Conservation (phyloP, 2,888 invertebrate species). For the Drosophila yooni region DNA sequence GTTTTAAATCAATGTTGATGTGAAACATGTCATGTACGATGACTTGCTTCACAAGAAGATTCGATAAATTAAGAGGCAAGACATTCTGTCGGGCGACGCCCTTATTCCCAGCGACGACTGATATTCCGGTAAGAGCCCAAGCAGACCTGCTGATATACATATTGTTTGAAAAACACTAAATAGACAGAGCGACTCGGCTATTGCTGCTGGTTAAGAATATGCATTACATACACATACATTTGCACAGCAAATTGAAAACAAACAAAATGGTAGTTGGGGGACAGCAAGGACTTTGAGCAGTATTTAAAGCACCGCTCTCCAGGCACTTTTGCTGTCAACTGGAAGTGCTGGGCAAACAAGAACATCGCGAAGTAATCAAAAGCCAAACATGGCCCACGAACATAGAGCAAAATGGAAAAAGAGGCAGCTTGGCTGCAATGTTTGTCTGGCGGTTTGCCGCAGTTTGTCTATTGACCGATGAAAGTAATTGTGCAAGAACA, state of each 20-base stretch:
- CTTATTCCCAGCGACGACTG: neutral
- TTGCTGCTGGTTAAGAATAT: neutral
- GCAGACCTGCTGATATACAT: neutral
- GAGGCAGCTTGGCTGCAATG: slow-evolving; percentile 23
- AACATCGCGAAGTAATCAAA: slow-evolving; percentile 62
- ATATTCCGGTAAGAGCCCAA: neutral
- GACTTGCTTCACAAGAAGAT: neutral
- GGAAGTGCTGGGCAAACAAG: slow-evolving; percentile 66
- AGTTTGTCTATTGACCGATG: slow-evolving; percentile 40
- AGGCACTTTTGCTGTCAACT: slow-evolving; percentile 10
- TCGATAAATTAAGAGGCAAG: neutral
- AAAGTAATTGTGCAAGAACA: neutral
- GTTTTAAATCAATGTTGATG: neutral
- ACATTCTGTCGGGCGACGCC: neutral
- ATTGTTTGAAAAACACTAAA: neutral
- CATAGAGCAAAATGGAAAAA: slow-evolving; percentile 18
- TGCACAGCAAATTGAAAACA: slow-evolving; percentile 33
- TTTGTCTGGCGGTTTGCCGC: slow-evolving; percentile 43
- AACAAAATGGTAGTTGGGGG: slow-evolving; percentile 27
- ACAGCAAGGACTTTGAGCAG: neutral
- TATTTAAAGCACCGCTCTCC: slow-evolving; percentile 13
- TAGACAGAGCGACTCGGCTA: neutral
- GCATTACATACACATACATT: neutral
- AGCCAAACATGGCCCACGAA: slow-evolving; percentile 28
- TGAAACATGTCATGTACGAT: neutral